Base-by-base conservation (phyloP, 1,140 invertebrate species). In the Chironomus tepperi region DNA sequence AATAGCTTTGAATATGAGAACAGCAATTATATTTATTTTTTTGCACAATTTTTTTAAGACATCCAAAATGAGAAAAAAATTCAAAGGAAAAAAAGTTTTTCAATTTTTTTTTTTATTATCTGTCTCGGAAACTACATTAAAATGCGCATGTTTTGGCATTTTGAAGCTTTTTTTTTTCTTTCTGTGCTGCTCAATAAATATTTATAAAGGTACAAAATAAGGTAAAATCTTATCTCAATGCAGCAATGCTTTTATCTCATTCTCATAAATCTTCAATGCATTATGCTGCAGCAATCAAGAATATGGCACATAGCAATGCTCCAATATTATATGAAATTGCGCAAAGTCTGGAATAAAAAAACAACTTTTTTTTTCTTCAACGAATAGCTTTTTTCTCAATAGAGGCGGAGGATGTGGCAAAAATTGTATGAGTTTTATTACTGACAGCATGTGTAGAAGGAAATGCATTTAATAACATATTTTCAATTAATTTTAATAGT, bases 81-180 rank as follows among this genome's bases (percentile, higher is more conserved):
- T 5, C 1, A 34, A 34, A 5, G 24, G n/a, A n/a, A n/a, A 15
- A 57, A 57, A 57, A 57, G 47, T 57, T 57, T 12, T 12, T 12
- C 12, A 57, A 57, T 34, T 34, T 34, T 34, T 34, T 34, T 34
- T 34, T 34, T 34, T 34, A 34, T 34, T 34, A 34, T 34, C 24
- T 34, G 24, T 34, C 24, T 34, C 24, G 24, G 24, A 57, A 57
- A 57, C 47, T 57, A 57, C n/a, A n/a, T 57, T 57, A 57, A 34
- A 57, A 57, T 57, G 47, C 47, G 47, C 47, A 57, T 57, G 47
- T 57, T 57, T 57, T 57, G 47, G 47, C 47, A 57, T 12, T 57
- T 57, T 57, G 47, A 15, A 57, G 12, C 47, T 57, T 57, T 57
- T 57, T 12, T n/a, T 12, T 34, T 34, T 34, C n/a, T n/a, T n/a